Evolutionary conservation across 2,888 invertebrate species (phyloP), one percentile per base, ranked within the genome.

Genomic region (Rhogogaster chlorosoma): DNA sequence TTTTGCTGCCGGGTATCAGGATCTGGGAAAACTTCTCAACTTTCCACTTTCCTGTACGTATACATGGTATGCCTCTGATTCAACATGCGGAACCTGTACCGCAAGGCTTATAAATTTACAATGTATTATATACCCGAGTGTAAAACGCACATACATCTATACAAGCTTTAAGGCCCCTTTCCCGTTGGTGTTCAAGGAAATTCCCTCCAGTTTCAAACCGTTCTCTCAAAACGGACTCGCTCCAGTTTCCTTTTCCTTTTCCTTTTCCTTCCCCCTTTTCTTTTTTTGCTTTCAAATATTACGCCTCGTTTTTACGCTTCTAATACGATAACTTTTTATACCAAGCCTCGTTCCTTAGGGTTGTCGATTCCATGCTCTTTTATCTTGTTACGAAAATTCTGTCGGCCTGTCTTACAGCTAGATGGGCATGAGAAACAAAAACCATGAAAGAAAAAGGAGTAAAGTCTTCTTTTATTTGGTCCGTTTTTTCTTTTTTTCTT

Each of bases 11-110:
- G 38, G 38, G 42, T 22, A 38, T 42, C 73, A 73, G 42, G 42
- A 73, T 73, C n/a, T 22, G 42, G 26, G 67, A 67, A 83, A 83
- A 67, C 83, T 83, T 83, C 22, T 67, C 64, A 45, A n/a, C 45
- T 77, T 29, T 78, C 78, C 26, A 53, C 78, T n/a, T 36, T 36
- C 70, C 70, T n/a, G 32, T 36, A 22, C 2, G 12, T 12, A 67
- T 67, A 26, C 2, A 67, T 6, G 67, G 67, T 67, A 73, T 22
- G 22, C 73, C 26, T 53, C 53, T 49, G 77, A 77, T 77, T 38
- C 53, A 53, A 49, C 53, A 77, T 77, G 18, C 77, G 49, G 53
- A 53, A 77, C 53, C 22, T 22, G 38, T 77, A 77, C 32, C 77
- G 49, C 77, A 32, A 53, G 29, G 77, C 77, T 77, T 77, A 77